phyloP scores from a whole-genome alignment of 2,113 vertebrate genomes.

The Aramus guarauna region DNA sequence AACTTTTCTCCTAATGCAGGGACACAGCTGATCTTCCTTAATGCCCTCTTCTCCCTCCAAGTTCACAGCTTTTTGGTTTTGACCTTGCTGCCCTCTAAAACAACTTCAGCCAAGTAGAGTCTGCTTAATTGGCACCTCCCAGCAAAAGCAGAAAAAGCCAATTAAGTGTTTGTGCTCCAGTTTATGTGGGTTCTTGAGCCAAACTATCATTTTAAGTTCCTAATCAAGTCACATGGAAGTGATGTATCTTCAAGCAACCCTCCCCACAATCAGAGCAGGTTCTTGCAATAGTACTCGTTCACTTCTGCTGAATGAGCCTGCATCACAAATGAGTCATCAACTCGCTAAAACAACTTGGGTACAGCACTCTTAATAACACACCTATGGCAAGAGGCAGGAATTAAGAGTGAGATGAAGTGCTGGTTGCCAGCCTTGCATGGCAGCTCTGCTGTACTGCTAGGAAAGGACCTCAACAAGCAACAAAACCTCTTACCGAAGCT shows the following conservation, averaged over 20 bases:
- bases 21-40: not conserved
- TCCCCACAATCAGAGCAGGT: not conserved
- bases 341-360: not conserved
- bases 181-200: not conserved
- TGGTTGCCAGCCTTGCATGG: not conserved
- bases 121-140: not conserved
- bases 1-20: not conserved
- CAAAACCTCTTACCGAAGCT: not conserved
- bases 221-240: not conserved
- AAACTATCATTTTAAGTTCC: not conserved
- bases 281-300: not conserved
- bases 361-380: not conserved
- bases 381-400: not conserved
- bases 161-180: not conserved
- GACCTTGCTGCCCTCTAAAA: not conserved
- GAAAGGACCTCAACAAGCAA: not conserved
- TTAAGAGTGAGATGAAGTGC: not conserved
- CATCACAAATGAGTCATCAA: not conserved
- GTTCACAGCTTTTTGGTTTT: not conserved
- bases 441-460: not conserved
- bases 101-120: not conserved
- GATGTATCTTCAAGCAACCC: not conserved
- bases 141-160: not conserved
- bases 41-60: not conserved
- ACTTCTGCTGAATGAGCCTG: not conserved